Evolutionary conservation across 1,140 invertebrate genomes (phyloP), one percentile per base, ranked within the genome.

Genomic region (Papilio glaucus): DNA sequence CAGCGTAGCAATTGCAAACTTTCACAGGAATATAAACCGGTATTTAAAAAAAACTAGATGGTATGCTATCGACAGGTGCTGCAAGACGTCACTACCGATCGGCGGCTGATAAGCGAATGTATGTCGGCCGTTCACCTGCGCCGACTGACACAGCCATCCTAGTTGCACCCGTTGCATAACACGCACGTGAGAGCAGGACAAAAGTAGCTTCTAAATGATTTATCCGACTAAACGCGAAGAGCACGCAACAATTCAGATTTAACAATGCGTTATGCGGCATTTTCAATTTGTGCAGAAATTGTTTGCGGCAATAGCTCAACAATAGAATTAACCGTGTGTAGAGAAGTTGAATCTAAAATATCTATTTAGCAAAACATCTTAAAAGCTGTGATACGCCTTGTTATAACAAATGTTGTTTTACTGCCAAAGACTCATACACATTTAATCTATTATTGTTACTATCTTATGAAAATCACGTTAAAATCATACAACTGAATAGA

Each of bases 71-170:
- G 85, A 84, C 87, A 92, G 87, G 86, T 92, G 87, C 72, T 74
- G 75, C 76, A 74, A 80, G 78, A 88, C 88, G 84, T 87, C 85
- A 86, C 85, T 86, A 86, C 86, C 83, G 85, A 84, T 85, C 82
- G 79, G 71, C 83, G 77, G 77, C 78, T 92, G 89, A 92, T 92
- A 91, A 88, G 82, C 77, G 80, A 91, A 92, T 91, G 88, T 92
- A 80, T 87, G 89, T 83, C 88, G 89, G 85, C 77, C 90, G 84
- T 92, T 91, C 88, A 92, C 88, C 90, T 89, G 86, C 85, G 76
- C 86, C 84, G 83, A 86, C 85, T 86, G 83, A 88, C 83, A 87
- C 81, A 83, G 73, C 81, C 78, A 74, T 90, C 85, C 81, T 76
- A 83, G 45, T 87, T 85, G 37, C 77, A 61, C 82, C 24, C 33